A percentile compares a stretch with the other conserved stretches of the same genome.
These are phyloP conservation scores for Hemichromis elongatus DNA, from an alignment of 2,113 vertebrate species.

Conservation along the genomic window DNA sequence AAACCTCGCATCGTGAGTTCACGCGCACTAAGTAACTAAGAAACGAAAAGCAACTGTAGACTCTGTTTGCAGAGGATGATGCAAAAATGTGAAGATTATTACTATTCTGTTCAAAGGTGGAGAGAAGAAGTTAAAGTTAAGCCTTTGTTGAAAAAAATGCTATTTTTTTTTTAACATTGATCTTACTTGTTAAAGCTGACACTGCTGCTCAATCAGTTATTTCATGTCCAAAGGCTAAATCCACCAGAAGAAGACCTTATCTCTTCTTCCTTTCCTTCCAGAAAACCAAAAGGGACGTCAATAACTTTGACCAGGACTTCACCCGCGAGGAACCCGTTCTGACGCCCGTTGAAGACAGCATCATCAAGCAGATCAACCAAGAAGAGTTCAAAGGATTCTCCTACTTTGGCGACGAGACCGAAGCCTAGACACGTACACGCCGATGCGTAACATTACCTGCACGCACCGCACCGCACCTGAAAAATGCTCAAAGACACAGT, in stretches of 20 bases:
- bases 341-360: slow-evolving; percentile 88
- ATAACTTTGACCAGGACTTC: slow-evolving; percentile 99
- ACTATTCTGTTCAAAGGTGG: not conserved
- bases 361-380: slow-evolving; percentile 98
- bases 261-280: slow-evolving; percentile 43
- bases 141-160: not conserved
- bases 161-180: not conserved
- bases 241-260: not conserved
- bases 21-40: not conserved
- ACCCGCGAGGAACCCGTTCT: slow-evolving; percentile 94
- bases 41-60: not conserved
- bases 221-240: not conserved
- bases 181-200: not conserved
- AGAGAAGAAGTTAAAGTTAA: not conserved
- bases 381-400: slow-evolving; percentile 99
- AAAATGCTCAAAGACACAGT: not conserved
- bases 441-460: not conserved
- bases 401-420: slow-evolving; percentile 88
- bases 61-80: not conserved
- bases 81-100: not conserved
- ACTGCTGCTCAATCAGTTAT: not conserved
- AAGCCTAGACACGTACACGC: slow-evolving; percentile 34
- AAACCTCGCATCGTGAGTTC: slow-evolving; percentile 95
- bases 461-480: not conserved
- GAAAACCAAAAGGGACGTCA: slow-evolving; percentile 99